phyloP scores from a whole-genome alignment of 2,113 vertebrate species.

The Theristicus caerulescens region DNA sequence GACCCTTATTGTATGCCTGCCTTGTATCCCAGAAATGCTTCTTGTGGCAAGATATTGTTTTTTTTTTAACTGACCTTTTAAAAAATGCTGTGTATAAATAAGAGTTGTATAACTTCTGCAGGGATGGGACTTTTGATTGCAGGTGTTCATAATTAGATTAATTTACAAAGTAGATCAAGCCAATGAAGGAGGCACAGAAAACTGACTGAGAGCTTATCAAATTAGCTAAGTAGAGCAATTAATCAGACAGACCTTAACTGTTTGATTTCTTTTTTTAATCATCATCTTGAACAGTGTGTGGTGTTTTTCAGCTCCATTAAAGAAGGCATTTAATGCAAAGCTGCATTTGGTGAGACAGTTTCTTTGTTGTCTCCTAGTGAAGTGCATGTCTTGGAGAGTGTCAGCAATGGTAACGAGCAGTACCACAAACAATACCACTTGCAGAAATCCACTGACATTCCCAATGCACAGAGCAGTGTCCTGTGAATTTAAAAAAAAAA shows the following conservation, averaged over 20 bases:
- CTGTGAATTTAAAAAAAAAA: background rate
- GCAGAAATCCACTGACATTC: background rate
- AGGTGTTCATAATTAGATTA: slow-evolving; percentile 27
- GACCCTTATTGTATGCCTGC: background rate
- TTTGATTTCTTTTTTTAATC: background rate
- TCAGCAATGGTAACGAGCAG: background rate
- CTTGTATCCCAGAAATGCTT: background rate
- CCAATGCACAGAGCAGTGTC: background rate
- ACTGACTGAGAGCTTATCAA: slow-evolving; percentile 19
- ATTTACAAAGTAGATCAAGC: slow-evolving; percentile 7
- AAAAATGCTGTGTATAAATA: background rate
- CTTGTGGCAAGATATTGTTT: background rate
- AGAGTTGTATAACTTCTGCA: background rate
- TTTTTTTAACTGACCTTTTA: background rate
- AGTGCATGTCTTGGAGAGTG: rapidly evolving
- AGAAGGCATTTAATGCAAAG: background rate
- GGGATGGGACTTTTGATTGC: background rate
- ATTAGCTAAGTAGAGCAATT: slow-evolving; percentile 48
- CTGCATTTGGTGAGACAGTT: background rate
- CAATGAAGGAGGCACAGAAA: background rate
- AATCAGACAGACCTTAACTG: background rate
- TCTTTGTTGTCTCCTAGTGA: background rate
- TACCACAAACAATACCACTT: background rate
- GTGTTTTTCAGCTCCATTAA: background rate
- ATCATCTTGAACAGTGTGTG: background rate